These are phyloP conservation scores for Columba livia DNA, from an alignment of 2,113 vertebrate genomes.

Conservation along the genomic window DNA sequence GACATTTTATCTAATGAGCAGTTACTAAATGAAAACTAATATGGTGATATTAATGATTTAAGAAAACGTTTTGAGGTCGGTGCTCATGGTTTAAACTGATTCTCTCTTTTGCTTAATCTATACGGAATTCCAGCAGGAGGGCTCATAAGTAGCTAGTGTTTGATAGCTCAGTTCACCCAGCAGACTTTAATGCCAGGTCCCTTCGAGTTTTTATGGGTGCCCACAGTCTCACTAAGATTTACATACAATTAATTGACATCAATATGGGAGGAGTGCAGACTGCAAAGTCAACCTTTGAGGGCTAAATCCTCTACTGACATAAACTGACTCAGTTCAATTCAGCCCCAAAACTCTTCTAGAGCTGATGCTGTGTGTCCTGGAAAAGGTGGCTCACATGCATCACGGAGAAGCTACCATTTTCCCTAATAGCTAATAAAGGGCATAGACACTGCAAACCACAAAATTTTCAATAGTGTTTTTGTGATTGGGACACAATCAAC, in stretches of 20 bases:
- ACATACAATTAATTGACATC: neutral
- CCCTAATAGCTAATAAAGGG: neutral
- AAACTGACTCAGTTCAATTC: neutral
- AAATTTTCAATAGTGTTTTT: neutral
- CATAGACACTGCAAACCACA: neutral
- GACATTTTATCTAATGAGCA: conserved; percentile 26
- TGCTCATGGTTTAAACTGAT: neutral
- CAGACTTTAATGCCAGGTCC: neutral
- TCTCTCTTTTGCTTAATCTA: neutral
- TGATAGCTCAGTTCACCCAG: neutral
- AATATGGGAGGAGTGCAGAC: neutral
- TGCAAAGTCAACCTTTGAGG: neutral
- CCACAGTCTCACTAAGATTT: neutral
- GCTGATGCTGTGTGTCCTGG: neutral
- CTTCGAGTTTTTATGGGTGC: neutral
- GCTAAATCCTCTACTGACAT: neutral
- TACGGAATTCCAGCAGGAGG: conserved; percentile 23
- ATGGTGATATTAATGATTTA: neutral
- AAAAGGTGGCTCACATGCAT: neutral
- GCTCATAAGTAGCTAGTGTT: neutral
- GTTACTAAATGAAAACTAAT: neutral
- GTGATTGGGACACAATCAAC: neutral
- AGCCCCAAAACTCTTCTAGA: neutral
- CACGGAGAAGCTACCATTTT: neutral
- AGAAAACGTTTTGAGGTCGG: conserved; percentile 27